Percentiles rank a stretch among this genome's conserved stretches.
These are phyloP conservation scores for Aphelenchoides bicaudatus DNA, from an alignment of 2,888 invertebrate species.

Conservation along the genomic window DNA sequence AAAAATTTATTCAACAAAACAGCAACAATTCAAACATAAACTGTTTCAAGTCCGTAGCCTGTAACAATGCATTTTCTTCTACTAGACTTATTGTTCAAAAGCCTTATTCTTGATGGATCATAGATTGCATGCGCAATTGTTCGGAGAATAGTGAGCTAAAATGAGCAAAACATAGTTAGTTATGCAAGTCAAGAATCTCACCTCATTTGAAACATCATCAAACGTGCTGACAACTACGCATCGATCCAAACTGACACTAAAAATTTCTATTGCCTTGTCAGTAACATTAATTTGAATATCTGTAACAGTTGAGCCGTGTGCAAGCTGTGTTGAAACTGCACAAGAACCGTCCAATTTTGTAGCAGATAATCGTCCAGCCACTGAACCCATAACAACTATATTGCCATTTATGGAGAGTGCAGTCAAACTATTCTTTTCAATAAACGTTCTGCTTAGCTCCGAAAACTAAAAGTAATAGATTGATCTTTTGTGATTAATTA, in stretches of 20 bases:
- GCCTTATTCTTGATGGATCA: conserved; percentile 4
- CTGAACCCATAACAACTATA: neutral
- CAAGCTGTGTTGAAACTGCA: neutral
- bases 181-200: neutral
- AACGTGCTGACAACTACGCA: neutral
- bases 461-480: neutral
- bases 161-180: neutral
- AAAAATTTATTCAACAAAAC: too few relatives aligned
- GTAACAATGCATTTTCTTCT: conserved; percentile 2
- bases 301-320: conserved; percentile 8
- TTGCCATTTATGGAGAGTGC: neutral
- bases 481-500: neutral
- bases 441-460: neutral
- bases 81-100: neutral
- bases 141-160: neutral
- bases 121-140: neutral
- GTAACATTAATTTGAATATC: neutral
- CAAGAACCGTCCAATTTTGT: neutral
- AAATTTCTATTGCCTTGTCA: neutral
- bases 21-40: neutral
- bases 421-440: conserved; percentile 9
- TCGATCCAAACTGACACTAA: conserved; percentile 11
- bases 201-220: neutral
- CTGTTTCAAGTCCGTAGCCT: conserved; percentile 18
- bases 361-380: neutral